phyloP scores from a whole-genome alignment of 2,113 vertebrate genomes.

The Toxotes jaculatrix region DNA sequence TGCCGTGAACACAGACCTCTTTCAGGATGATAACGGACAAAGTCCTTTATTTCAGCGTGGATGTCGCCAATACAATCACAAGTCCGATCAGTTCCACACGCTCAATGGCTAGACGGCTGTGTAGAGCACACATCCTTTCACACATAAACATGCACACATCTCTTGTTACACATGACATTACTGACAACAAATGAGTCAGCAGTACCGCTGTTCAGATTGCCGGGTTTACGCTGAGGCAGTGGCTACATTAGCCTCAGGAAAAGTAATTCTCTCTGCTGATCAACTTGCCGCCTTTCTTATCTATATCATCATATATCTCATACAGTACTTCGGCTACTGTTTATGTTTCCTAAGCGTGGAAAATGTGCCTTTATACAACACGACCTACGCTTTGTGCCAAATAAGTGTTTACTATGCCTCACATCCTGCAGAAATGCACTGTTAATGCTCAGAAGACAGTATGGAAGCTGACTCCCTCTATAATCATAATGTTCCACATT shows the following conservation, averaged over 20 bases:
- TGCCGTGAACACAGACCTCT: constrained; percentile 47
- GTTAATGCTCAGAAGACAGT: constrained; percentile 15
- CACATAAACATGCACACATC: neutral
- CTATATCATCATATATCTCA: constrained; percentile 13
- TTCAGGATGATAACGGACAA: constrained; percentile 49
- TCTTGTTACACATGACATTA: neutral
- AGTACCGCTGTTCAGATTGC: neutral
- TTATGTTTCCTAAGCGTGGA: constrained; percentile 13
- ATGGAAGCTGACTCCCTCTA: constrained; percentile 26
- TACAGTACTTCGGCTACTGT: neutral
- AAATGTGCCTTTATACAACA: neutral
- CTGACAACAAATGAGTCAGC: constrained; percentile 13
- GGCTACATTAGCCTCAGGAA: neutral
- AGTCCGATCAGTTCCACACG: constrained; percentile 30
- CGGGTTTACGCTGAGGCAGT: constrained; percentile 19
- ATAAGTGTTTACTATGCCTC: constrained; percentile 46
- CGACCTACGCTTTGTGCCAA: constrained; percentile 37
- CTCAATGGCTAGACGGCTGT: neutral
- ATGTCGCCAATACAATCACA: constrained; percentile 19
- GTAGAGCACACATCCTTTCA: constrained; percentile 1
- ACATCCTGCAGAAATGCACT: constrained; percentile 26
- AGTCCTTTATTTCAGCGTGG: constrained; percentile 13
- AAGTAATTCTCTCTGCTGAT: constrained; percentile 16
- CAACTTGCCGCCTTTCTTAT: constrained; percentile 32
- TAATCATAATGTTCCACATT: constrained; percentile 36